Evolutionary conservation across 2,888 invertebrate species (phyloP).

Genomic region (Anthrax anthrax): DNA sequence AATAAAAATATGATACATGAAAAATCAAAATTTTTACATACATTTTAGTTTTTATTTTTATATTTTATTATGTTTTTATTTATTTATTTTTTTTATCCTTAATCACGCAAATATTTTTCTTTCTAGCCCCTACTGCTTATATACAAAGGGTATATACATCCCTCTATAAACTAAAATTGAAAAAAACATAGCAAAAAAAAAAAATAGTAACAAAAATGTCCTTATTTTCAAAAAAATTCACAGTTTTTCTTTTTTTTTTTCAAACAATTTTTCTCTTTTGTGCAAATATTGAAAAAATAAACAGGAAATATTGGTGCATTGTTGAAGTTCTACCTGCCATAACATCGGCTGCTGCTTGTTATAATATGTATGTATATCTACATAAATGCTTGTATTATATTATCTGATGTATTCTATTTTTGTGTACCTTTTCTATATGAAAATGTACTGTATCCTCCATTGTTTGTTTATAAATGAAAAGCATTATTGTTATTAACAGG

Average conservation of each 20-base stretch:
- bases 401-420: too few species aligned
- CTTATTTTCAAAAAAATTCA: too few species aligned
- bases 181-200: too few species aligned
- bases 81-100: slow-evolving; percentile 1
- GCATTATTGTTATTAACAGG: not conserved
- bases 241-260: not conserved
- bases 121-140: not conserved
- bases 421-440: too few species aligned
- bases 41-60: too few species aligned
- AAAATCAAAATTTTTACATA: too few species aligned
- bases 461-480: not conserved
- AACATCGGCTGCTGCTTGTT: not conserved
- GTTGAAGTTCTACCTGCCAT: slow-evolving; percentile 3
- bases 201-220: too few species aligned
- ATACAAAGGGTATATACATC: not conserved
- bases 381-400: too few species aligned
- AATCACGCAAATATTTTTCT: slow-evolving; percentile 2
- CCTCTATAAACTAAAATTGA: too few species aligned
- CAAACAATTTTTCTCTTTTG: not conserved
- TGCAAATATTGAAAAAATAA: slow-evolving; percentile 8
- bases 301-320: slow-evolving; percentile 5
- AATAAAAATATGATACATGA: too few species aligned
- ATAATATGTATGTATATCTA: too few species aligned
- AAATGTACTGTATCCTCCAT: not conserved
- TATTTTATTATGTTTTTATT: too few species aligned